phyloP scores from a whole-genome alignment of 2,888 invertebrate genomes.

The Drosophila maculinotata region DNA sequence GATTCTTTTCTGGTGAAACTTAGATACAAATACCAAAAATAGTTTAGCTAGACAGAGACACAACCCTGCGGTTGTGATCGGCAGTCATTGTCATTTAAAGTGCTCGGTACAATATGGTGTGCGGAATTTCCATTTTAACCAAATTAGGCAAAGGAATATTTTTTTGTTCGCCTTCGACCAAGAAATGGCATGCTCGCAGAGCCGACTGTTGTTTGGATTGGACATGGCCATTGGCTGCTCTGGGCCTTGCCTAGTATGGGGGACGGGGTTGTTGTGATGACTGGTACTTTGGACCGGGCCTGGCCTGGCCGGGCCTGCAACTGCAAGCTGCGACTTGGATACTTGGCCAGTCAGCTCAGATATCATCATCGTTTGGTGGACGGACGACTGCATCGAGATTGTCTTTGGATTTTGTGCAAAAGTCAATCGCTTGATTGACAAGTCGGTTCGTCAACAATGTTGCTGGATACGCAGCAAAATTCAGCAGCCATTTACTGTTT shows the following conservation, averaged over 20 bases:
- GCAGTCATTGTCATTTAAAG: conserved; percentile 73
- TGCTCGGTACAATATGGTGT: conserved; percentile 79
- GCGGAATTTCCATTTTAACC: conserved; percentile 83
- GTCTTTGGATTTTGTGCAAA: conserved; percentile 75
- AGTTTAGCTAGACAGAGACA: conserved; percentile 54
- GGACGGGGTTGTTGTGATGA: neutral
- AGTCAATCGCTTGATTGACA: conserved; percentile 83
- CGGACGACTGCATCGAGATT: conserved; percentile 66
- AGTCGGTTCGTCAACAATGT: conserved; percentile 67
- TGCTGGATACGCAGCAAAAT: conserved; percentile 52
- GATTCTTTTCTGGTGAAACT: conserved; percentile 33
- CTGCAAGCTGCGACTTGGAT: conserved; percentile 12
- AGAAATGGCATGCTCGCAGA: conserved; percentile 65
- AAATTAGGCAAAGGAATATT: conserved; percentile 80
- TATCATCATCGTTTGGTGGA: conserved; percentile 66
- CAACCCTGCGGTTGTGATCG: conserved; percentile 37
- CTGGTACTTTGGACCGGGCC: conserved; percentile 11
- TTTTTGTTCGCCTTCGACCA: conserved; percentile 68
- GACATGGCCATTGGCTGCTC: conserved; percentile 42
- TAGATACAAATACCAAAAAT: conserved; percentile 63
- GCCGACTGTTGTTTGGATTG: conserved; percentile 48
- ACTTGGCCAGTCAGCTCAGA: conserved; percentile 61
- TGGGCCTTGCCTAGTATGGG: conserved; percentile 39
- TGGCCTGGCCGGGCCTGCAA: neutral
- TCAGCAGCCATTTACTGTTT: conserved; percentile 59